Percentiles rank a stretch among this genome's conserved stretches.
These are phyloP conservation scores for Cinclus cinclus DNA, from an alignment of 2,113 vertebrate genomes.

Conservation along the genomic window DNA sequence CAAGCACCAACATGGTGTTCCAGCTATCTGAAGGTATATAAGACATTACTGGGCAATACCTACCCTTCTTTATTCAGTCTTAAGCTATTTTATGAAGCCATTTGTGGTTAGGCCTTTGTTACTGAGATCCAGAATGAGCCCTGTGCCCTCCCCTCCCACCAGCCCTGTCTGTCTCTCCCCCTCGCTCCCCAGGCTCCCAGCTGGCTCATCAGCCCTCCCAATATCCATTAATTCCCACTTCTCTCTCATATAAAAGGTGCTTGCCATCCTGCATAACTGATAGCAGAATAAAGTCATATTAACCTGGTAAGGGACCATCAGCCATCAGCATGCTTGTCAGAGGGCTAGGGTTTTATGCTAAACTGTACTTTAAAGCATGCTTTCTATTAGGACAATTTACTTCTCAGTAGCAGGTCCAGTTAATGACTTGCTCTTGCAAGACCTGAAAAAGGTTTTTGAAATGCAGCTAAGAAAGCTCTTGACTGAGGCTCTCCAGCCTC, in stretches of 20 bases:
- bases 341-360: background rate
- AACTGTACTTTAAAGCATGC: background rate
- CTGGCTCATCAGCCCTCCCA: background rate
- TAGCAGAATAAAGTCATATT: background rate
- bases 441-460: background rate
- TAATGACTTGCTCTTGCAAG: background rate
- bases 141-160: fast-evolving
- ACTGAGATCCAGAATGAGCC: background rate
- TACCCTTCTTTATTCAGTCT: background rate
- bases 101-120: background rate
- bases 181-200: background rate
- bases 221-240: background rate
- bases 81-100: background rate
- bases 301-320: background rate
- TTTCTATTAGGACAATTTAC: background rate
- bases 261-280: background rate
- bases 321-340: background rate
- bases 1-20: background rate
- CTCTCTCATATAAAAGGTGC: background rate
- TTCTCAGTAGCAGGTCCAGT: background rate
- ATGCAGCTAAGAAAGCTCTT: background rate
- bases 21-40: background rate
- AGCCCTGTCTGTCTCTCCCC: fast-evolving
- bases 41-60: background rate
- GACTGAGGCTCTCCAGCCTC: background rate